Conservation (phyloP, 2,113 vertebrate genomes). For the Ptilonorhynchus violaceus region DNA sequence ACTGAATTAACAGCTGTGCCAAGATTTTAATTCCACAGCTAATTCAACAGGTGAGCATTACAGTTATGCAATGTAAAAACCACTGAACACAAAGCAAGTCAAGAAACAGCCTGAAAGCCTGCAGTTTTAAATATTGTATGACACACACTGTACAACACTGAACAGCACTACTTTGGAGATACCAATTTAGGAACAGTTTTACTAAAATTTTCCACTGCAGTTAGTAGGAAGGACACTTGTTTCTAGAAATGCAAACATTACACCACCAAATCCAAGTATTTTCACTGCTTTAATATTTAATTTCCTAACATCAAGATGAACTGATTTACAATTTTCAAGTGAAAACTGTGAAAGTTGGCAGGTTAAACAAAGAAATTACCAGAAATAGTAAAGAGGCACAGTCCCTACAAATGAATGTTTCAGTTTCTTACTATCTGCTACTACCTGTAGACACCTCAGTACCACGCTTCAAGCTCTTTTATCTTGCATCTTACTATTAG, state of each 20-base stretch:
- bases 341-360: background rate
- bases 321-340: background rate
- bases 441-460: background rate
- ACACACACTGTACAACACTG: slow-evolving; percentile 25
- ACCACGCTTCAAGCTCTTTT: fast-evolving
- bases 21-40: background rate
- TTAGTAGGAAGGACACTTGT: slow-evolving; percentile 5
- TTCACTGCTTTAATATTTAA: background rate
- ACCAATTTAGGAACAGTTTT: slow-evolving; percentile 45
- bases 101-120: slow-evolving; percentile 39
- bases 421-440: background rate
- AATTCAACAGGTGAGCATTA: slow-evolving; percentile 56
- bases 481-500: background rate
- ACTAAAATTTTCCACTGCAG: slow-evolving; percentile 41
- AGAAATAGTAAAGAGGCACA: background rate
- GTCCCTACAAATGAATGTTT: background rate
- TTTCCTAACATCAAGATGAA: background rate
- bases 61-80: slow-evolving; percentile 49
- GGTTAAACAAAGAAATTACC: background rate
- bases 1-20: background rate
- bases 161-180: slow-evolving; percentile 27
- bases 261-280: background rate
- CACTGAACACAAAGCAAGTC: slow-evolving; percentile 37
- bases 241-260: background rate
- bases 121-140: slow-evolving; percentile 67